Evolutionary conservation across 2,113 vertebrate genomes (phyloP).

Genomic region (Micromys minutus): DNA sequence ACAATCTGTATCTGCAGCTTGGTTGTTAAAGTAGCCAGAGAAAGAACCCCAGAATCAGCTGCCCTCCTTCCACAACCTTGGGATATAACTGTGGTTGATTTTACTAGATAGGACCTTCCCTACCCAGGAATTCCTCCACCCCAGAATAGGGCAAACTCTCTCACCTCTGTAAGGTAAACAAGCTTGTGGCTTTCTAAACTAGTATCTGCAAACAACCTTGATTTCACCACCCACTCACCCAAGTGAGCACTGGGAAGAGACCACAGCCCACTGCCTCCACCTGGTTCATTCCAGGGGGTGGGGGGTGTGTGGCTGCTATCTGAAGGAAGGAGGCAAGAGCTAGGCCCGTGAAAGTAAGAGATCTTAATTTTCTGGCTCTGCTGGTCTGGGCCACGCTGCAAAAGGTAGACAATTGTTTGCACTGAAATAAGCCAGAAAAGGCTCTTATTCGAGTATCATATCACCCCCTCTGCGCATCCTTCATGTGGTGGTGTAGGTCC

Average conservation of each 20-base stretch:
- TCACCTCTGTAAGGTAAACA: background rate
- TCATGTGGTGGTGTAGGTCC: background rate
- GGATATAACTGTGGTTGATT: accelerated
- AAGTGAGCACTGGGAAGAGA: background rate
- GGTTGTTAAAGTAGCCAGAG: background rate
- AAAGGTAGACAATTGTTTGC: background rate
- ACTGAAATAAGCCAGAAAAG: background rate
- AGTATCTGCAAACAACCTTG: too few species aligned
- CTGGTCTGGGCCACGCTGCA: background rate
- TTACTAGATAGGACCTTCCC: conserved; percentile 17
- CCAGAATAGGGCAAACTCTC: background rate
- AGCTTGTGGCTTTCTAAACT: background rate
- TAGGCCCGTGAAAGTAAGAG: background rate
- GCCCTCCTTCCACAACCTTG: background rate
- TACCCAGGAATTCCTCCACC: background rate
- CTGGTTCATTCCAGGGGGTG: accelerated
- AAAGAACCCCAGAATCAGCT: background rate
- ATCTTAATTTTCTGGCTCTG: background rate
- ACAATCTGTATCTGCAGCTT: too few species aligned
- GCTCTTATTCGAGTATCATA: background rate
- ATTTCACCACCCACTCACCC: background rate
- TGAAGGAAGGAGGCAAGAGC: background rate
- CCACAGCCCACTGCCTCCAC: too few species aligned
- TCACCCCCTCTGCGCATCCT: background rate
- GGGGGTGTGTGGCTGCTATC: too few species aligned